Base-by-base conservation (phyloP, 2,888 invertebrate species). In the Anarsia innoxiella region DNA sequence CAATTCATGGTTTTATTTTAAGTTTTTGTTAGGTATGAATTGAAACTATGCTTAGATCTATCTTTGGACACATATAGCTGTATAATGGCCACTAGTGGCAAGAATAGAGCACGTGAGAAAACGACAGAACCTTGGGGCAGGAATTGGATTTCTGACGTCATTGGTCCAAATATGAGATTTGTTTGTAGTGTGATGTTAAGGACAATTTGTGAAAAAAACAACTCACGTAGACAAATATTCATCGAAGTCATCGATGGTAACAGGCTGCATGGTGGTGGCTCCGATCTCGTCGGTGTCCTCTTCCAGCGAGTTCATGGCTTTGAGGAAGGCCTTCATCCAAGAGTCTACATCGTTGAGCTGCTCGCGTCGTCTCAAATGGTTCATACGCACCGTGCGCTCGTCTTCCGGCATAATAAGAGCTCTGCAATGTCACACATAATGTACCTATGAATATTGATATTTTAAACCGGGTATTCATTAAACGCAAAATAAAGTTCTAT, bases 401-500 rank as follows among this genome's bases (percentile, higher is more conserved):
- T 96, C 95, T 60, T 94, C 93, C 0, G 95, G 94, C 95, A 96
- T 95, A 34, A 93, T 93, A 0, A 95, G 76, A 0, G 95, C 95
- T 61, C 93, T 90, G 67, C 8, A 25, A 25, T 3, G 19, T n/a
- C n/a, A n/a, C n/a, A n/a, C n/a, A n/a, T n/a, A n/a, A n/a, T n/a
- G n/a, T n/a, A n/a, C n/a, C n/a, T n/a, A n/a, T n/a, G n/a, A n/a
- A n/a, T n/a, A n/a, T n/a, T n/a, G n/a, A n/a, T n/a, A n/a, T n/a
- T n/a, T n/a, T n/a, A n/a, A n/a, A n/a, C n/a, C n/a, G n/a, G n/a
- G n/a, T n/a, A n/a, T n/a, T n/a, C n/a, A n/a, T n/a, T n/a, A n/a
- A n/a, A n/a, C n/a, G n/a, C n/a, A n/a, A n/a, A n/a, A n/a, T n/a
- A n/a, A n/a, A n/a, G n/a, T n/a, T n/a, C n/a, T n/a, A n/a, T n/a